Evolutionary conservation across 2,797 vertebrate genomes (phyloP), one percentile per base, ranked within the genome.

Genomic region (Crocodylus rhombifer): DNA sequence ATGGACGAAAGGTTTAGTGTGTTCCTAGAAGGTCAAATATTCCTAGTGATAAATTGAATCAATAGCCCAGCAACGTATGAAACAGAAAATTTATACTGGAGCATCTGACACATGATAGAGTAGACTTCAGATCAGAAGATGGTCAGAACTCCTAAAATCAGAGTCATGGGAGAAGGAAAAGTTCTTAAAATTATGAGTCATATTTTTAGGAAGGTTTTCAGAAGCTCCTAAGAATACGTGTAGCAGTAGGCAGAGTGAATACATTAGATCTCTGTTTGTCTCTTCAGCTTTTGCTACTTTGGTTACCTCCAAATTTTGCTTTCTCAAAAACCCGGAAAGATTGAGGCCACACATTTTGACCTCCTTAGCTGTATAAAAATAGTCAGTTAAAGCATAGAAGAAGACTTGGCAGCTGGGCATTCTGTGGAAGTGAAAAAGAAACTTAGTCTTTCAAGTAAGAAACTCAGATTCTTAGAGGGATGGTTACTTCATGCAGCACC

Each of bases 231-330:
- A 86, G 81, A 94, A 92, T 83, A 88, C 84, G 94, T 85, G 60
- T 94, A 77, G 85, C 77, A 82, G n/a, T 73, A 88, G 25, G 84
- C 30, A 67, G 85, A 87, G n/a, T 36, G n/a, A 77, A 74, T 25
- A 67, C 75, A 11, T 10, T 58, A 2, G 76, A 57, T 81, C n/a
- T 8, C 51, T 82, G 1, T 28, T 95, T 83, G 21, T 51, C 18
- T 89, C 64, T 96, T 94, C 69, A 85, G 92, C 92, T 97, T 96
- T 97, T 85, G 77, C 82, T 63, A 58, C 86, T 60, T 28, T 6
- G 9, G 77, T 96, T 94, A 42, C 21, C 78, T 82, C 58, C 7
- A 80, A 30, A 18, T 51, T 95, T 94, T 92, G 77, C 61, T 93
- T 71, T 94, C 93, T 93, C 56, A 82, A 90, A 97, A 51, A 92